Conservation (phyloP, 2,888 invertebrate genomes). For the Drosophila antonietae region DNA sequence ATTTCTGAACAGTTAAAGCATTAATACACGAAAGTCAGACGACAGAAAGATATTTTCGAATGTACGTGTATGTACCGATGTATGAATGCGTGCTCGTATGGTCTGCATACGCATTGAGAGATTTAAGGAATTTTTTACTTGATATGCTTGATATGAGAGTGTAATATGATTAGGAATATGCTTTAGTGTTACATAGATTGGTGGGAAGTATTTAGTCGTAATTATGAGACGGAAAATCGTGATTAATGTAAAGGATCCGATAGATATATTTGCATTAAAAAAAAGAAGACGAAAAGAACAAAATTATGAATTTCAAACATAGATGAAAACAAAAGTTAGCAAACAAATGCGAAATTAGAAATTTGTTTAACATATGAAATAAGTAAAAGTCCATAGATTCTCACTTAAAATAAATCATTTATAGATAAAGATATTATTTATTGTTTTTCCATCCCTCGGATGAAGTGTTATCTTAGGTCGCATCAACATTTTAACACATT, state of each 20-base stretch:
- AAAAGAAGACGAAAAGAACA: too few relatives aligned
- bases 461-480: slow-evolving; percentile 35
- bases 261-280: background rate
- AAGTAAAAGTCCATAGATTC: slow-evolving; percentile 63
- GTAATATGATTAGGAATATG: slow-evolving; percentile 21
- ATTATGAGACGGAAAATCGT: slow-evolving; percentile 20
- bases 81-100: slow-evolving; percentile 11
- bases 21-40: slow-evolving; percentile 26
- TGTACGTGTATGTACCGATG: slow-evolving; percentile 16
- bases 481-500: slow-evolving; percentile 32
- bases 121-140: slow-evolving; percentile 11
- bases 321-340: background rate
- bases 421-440: slow-evolving; percentile 49
- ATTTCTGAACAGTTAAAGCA: slow-evolving; percentile 35
- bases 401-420: slow-evolving; percentile 60
- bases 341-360: background rate
- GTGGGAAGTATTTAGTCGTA: slow-evolving; percentile 67
- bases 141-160: slow-evolving; percentile 16
- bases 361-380: slow-evolving; percentile 18
- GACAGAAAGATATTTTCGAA: slow-evolving; percentile 4
- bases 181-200: slow-evolving; percentile 59
- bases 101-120: slow-evolving; percentile 26
- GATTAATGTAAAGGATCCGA: background rate
- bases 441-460: slow-evolving; percentile 50
- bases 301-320: background rate